These are phyloP conservation scores for Sclerurus mexicanus DNA, from an alignment of 2,113 vertebrate species.

Conservation along the genomic window DNA sequence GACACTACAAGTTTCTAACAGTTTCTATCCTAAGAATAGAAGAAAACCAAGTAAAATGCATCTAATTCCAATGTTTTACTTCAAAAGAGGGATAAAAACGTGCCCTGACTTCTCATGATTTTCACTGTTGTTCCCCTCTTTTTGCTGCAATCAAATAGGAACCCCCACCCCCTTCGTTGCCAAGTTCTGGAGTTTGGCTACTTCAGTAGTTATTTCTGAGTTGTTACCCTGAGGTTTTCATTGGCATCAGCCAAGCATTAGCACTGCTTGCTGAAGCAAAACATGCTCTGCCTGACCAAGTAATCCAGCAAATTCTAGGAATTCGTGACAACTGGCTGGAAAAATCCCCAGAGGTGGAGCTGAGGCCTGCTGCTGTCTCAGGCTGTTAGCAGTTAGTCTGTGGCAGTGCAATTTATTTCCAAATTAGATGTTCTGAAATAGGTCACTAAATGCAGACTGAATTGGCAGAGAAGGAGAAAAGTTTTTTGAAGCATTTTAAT, in stretches of 20 bases:
- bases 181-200: neutral
- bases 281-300: neutral
- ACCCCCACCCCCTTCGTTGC: neutral
- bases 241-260: neutral
- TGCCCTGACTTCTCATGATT: neutral
- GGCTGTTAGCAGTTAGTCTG: neutral
- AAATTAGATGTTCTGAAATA: neutral
- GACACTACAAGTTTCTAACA: neutral
- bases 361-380: neutral
- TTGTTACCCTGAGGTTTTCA: neutral
- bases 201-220: neutral
- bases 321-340: neutral
- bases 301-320: neutral
- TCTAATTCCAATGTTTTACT: neutral
- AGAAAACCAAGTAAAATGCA: neutral
- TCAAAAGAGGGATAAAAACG: neutral
- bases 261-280: neutral
- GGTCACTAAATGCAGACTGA: neutral
- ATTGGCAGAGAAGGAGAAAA: neutral
- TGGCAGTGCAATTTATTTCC: neutral
- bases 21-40: neutral
- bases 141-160: neutral
- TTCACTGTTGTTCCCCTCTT: neutral
- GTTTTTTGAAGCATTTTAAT: neutral
- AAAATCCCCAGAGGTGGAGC: neutral